Conservation (phyloP, 2,113 vertebrate species). For the Atractosteus spatula region DNA sequence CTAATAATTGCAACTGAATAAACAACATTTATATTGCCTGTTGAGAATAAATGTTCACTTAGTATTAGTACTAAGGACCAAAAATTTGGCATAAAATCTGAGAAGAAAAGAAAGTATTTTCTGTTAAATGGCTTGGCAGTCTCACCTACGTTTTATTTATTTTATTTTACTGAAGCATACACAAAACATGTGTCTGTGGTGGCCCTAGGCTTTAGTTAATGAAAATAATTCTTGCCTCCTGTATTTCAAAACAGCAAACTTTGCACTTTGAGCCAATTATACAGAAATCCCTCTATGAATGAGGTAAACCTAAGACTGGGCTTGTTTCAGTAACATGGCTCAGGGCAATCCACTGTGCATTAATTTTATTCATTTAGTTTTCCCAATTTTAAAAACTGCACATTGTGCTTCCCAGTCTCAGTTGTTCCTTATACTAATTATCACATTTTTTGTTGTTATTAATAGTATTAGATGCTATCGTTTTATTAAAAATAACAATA, state of each 20-base stretch:
- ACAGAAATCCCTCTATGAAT: neutral
- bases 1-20: too few species aligned
- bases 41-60: too few species aligned
- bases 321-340: neutral
- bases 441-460: too few species aligned
- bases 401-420: too few species aligned
- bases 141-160: neutral
- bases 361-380: too few species aligned
- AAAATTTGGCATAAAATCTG: neutral
- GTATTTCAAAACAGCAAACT: slow-evolving; percentile 1
- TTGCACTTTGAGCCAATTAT: slow-evolving; percentile 1
- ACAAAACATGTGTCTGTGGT: neutral
- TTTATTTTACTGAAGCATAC: neutral
- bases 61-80: too few species aligned
- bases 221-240: neutral
- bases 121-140: neutral
- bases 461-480: too few species aligned
- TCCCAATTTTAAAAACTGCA: too few species aligned
- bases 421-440: too few species aligned
- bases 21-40: too few species aligned
- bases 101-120: neutral
- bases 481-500: too few species aligned
- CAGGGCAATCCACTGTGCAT: neutral
- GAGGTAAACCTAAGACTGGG: neutral
- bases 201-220: slow-evolving; percentile 1